phyloP scores from a whole-genome alignment of 2,113 vertebrate genomes.

The Pelodiscus sinensis region DNA sequence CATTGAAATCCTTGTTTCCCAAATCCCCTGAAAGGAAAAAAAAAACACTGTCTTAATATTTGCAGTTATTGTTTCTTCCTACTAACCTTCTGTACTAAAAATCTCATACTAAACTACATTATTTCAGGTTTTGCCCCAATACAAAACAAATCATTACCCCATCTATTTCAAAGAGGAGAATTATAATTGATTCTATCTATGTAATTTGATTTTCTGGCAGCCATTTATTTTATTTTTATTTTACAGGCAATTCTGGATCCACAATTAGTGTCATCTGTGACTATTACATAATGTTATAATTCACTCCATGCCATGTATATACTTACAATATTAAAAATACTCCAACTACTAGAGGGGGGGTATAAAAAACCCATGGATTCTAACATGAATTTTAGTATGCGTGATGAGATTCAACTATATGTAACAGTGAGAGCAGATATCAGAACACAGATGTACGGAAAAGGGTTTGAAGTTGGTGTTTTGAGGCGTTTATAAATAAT shows the following conservation, averaged over 20 bases:
- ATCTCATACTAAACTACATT: conserved; percentile 13
- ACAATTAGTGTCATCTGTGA: conserved; percentile 37
- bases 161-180: conserved; percentile 41
- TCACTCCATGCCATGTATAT: background rate
- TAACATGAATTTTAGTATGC: background rate
- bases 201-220: conserved; percentile 59
- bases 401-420: accelerated
- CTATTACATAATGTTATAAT: conserved; percentile 38
- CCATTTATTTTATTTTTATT: conserved; percentile 39
- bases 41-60: conserved; percentile 50
- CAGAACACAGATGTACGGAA: accelerated
- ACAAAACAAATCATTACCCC: conserved; percentile 38
- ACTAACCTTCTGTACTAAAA: conserved; percentile 27
- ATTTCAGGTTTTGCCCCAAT: conserved; percentile 30
- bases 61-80: background rate
- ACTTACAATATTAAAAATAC: conserved; percentile 1
- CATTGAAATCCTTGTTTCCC: conserved; percentile 87
- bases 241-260: conserved; percentile 47
- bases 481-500: background rate
- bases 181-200: conserved; percentile 39
- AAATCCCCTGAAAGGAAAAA: conserved; percentile 79
- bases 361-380: background rate
- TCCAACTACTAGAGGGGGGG: background rate
- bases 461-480: background rate
- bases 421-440: background rate